Conservation (phyloP, 2,797 vertebrate species). For the Eleutherodactylus coqui region DNA sequence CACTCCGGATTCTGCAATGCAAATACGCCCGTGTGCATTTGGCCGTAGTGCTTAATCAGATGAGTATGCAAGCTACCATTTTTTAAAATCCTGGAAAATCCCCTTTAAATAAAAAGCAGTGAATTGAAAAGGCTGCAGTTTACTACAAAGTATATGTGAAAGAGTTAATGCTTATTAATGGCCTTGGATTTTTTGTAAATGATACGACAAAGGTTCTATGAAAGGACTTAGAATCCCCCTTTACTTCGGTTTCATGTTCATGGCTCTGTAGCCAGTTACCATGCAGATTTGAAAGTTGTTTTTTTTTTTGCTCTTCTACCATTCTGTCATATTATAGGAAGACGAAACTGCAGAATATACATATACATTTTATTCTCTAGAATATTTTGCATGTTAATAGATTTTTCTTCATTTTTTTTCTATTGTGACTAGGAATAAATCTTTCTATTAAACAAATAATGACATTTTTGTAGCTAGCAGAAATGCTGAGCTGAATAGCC, state of each 20-base stretch:
- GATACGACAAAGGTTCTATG: not conserved
- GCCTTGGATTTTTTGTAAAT: no score
- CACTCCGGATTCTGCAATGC: no score
- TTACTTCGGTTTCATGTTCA: not conserved
- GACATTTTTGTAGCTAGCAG: slow-evolving; percentile 40
- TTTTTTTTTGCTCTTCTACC: not conserved
- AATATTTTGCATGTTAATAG: slow-evolving; percentile 33
- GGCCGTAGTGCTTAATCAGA: no score
- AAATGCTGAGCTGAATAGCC: slow-evolving; percentile 58
- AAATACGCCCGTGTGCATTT: no score
- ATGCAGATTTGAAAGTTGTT: not conserved
- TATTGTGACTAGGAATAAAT: slow-evolving; percentile 26
- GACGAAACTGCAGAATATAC: slow-evolving; percentile 10
- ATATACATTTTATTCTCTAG: slow-evolving; percentile 15
- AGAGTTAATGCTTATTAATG: not conserved
- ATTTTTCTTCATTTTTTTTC: slow-evolving; percentile 44
- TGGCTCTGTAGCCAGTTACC: not conserved
- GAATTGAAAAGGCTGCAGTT: no score
- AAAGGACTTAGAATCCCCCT: not conserved
- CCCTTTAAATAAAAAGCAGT: no score
- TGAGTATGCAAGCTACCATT: no score
- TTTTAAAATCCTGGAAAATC: no score
- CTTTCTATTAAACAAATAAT: slow-evolving; percentile 40
- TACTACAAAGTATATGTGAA: not conserved
- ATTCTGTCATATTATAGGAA: slow-evolving; percentile 1